Conservation (phyloP, 2,888 invertebrate genomes). For the Chymomyza procnemis region DNA sequence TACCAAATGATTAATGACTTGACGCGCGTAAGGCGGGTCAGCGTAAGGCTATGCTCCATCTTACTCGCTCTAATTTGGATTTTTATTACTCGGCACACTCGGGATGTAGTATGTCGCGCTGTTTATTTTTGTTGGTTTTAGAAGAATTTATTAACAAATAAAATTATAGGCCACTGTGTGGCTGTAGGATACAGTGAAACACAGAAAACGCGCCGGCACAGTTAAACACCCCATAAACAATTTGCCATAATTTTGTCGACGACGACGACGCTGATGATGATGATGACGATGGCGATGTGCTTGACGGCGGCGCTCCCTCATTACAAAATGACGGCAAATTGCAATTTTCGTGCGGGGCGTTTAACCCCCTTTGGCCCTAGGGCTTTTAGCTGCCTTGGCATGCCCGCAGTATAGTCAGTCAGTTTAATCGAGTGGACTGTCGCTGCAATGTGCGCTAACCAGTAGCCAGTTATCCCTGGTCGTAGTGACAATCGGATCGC, state of each 20-base stretch:
- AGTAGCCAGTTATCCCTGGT: constrained; percentile 27
- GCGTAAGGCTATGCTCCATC: background rate
- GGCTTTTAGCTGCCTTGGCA: background rate
- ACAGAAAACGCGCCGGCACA: constrained; percentile 43
- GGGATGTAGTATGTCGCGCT: background rate
- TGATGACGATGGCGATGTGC: constrained; percentile 6
- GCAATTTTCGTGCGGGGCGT: constrained; percentile 58
- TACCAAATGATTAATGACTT: constrained; percentile 61
- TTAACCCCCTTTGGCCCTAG: background rate
- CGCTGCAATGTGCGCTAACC: constrained; percentile 9
- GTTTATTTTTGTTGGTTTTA: constrained; percentile 57
- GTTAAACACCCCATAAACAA: constrained; percentile 72
- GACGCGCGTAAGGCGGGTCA: constrained; percentile 58
- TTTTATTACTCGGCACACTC: background rate
- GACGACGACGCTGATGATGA: constrained; percentile 35
- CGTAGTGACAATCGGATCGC: constrained; percentile 71
- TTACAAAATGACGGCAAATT: constrained; percentile 73
- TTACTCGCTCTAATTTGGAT: background rate
- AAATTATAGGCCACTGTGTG: constrained; percentile 38
- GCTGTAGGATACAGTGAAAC: background rate
- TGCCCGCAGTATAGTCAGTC: background rate
- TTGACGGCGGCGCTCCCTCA: constrained; percentile 63
- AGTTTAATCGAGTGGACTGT: constrained; percentile 1
- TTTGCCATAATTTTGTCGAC: constrained; percentile 69
- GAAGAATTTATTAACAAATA: constrained; percentile 71